Evolutionary conservation across 2,888 invertebrate species (phyloP).

Genomic region (Hipparchia sbordonii): DNA sequence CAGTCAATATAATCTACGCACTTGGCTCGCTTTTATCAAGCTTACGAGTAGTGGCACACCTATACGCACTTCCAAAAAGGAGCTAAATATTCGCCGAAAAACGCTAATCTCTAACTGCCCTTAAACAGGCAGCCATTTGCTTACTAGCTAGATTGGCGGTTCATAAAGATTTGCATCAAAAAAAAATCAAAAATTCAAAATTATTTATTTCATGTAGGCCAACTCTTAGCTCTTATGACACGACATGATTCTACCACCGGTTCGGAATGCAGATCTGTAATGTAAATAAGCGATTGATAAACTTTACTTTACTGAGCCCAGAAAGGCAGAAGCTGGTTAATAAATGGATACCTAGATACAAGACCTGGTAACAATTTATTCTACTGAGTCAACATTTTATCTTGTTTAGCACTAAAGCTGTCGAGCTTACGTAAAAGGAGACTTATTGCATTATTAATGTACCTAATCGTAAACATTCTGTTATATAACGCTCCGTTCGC

Average conservation of each 20-base stretch:
- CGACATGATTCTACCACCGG: no score
- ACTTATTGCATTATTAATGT: constrained; percentile 7
- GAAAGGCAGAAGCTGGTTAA: not conserved
- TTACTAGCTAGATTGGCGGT: not conserved
- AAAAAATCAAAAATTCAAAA: no score
- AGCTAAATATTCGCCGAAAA: no score
- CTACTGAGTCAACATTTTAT: not conserved
- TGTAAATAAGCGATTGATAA: not conserved
- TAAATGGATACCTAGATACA: not conserved
- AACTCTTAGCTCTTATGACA: no score
- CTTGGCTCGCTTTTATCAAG: no score
- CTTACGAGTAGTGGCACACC: no score
- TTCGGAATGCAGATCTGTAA: not conserved
- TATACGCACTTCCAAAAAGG: no score
- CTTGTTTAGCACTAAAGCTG: not conserved
- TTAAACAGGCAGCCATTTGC: not conserved
- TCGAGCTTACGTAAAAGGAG: not conserved
- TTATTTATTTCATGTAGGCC: no score
- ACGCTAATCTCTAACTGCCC: no score
- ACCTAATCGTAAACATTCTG: not conserved
- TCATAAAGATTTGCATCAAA: not conserved
- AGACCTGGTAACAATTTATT: not conserved
- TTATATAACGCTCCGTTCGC: not conserved
- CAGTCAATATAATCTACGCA: no score
- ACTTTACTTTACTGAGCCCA: not conserved